A percentile compares a stretch with the other conserved stretches of the same genome.
These are phyloP conservation scores for Pherbina coryleti DNA, from an alignment of 2,888 invertebrate species.

Conservation along the genomic window DNA sequence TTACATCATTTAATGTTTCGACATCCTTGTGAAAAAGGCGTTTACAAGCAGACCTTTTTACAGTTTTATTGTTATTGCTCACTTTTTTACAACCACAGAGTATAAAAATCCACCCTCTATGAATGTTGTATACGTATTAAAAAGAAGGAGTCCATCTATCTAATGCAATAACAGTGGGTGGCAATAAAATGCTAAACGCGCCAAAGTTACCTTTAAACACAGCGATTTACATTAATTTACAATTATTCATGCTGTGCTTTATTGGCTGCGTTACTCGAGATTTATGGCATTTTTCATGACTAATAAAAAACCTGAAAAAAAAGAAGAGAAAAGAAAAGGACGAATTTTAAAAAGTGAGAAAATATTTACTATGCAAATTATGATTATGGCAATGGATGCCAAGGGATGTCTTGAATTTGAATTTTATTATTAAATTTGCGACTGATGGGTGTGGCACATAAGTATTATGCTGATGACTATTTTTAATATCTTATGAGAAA, in stretches of 20 bases:
- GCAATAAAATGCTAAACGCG: slow-evolving; percentile 19
- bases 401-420: slow-evolving; percentile 17
- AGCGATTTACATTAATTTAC: slow-evolving; percentile 67
- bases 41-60: background rate
- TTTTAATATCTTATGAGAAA: no score
- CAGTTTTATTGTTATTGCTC: slow-evolving; percentile 25
- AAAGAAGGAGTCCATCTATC: background rate
- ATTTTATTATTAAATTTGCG: slow-evolving; percentile 8
- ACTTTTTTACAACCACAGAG: slow-evolving; percentile 2
- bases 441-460: background rate
- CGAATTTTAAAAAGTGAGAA: slow-evolving; percentile 51
- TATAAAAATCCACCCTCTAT: background rate
- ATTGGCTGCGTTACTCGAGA: slow-evolving; percentile 52
- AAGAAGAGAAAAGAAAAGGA: slow-evolving; percentile 42
- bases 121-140: background rate
- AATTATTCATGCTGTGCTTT: slow-evolving; percentile 65
- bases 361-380: slow-evolving; percentile 65
- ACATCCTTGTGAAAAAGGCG: background rate
- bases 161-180: background rate
- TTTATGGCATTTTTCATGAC: slow-evolving; percentile 52
- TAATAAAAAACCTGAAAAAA: slow-evolving; percentile 42
- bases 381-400: slow-evolving; percentile 37
- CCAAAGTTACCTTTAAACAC: slow-evolving; percentile 40
- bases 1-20: background rate
- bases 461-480: no score